Evolutionary conservation across 2,888 invertebrate species (phyloP), one percentile per base, ranked within the genome.

Genomic region (Psylliodes chrysocephalus): DNA sequence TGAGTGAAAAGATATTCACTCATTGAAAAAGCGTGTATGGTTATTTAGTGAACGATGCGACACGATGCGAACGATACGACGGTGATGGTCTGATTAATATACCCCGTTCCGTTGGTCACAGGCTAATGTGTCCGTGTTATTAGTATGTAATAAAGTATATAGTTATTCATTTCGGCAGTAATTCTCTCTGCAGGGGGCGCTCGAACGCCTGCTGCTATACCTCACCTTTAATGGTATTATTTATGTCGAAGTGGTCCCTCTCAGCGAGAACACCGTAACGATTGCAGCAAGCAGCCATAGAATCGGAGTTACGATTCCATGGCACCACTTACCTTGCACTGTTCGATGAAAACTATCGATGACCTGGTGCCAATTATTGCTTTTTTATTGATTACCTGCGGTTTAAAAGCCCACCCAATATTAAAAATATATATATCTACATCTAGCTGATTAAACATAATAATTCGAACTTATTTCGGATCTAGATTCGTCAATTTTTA

Each of bases 151-250:
- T 82, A 82, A 82, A 82, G 81, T 82, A 82, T 81, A 81, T 81
- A 81, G 82, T 82, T 81, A 82, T 82, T 82, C 82, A 82, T 81
- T 82, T 77, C 77, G 80, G 82, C 82, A 82, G 82, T 83, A 82
- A 83, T 81, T 83, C 83, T 83, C 82, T 68, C 82, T 53, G 78
- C 77, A 75, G 82, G 82, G 76, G 76, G 75, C 77, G 70, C 69
- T 70, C 71, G 81, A 75, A 76, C 78, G 72, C 82, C 81, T 74
- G 82, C 82, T 81, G 82, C 75, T 80, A 77, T 79, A 81, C 82
- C 82, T 82, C 82, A 82, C 83, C 83, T 83, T 82, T 83, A 83
- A 82, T 82, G 81, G 82, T 78, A 80, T 83, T 82, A 83, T 83
- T 83, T 84, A 83, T 83, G 82, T 77, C 74, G 75, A 71, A 71